phyloP scores from a whole-genome alignment of 2,797 vertebrate species.

The Platalea minor region DNA sequence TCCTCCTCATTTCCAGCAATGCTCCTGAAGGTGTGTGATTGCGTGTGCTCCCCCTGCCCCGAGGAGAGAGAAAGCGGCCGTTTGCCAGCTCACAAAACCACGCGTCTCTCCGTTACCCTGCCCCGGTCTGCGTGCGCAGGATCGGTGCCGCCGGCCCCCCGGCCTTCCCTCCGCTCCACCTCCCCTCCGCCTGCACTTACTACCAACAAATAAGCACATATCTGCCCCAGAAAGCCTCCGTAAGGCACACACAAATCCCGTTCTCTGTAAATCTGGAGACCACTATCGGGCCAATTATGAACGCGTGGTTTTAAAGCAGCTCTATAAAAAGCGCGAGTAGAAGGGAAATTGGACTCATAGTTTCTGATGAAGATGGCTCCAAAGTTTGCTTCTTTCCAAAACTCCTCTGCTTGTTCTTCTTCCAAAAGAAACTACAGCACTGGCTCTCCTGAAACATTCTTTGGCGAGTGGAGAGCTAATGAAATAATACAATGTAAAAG shows the following conservation, averaged over 20 bases:
- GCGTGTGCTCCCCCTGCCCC: background rate
- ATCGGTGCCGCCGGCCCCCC: background rate
- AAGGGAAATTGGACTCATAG: background rate
- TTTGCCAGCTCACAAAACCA: rapidly evolving
- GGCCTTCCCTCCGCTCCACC: background rate
- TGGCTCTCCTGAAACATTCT: background rate
- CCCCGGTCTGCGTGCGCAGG: rapidly evolving
- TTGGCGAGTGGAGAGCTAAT: background rate
- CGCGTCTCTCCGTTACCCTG: rapidly evolving
- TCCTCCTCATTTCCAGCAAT: rapidly evolving
- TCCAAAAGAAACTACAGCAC: background rate
- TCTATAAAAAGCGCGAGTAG: background rate
- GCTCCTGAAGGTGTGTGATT: background rate
- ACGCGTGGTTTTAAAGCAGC: background rate
- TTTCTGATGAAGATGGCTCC: background rate
- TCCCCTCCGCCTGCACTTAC: background rate
- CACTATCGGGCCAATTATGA: background rate
- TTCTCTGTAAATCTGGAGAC: background rate
- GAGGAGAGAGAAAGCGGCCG: background rate
- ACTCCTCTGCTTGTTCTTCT: background rate
- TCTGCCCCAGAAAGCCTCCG: background rate
- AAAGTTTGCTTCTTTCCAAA: background rate
- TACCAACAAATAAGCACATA: background rate
- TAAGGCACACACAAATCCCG: background rate
- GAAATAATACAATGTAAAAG: background rate